Base-by-base conservation (phyloP, 92 coral and sea anemone genomes). In the Palythoa grandis region DNA sequence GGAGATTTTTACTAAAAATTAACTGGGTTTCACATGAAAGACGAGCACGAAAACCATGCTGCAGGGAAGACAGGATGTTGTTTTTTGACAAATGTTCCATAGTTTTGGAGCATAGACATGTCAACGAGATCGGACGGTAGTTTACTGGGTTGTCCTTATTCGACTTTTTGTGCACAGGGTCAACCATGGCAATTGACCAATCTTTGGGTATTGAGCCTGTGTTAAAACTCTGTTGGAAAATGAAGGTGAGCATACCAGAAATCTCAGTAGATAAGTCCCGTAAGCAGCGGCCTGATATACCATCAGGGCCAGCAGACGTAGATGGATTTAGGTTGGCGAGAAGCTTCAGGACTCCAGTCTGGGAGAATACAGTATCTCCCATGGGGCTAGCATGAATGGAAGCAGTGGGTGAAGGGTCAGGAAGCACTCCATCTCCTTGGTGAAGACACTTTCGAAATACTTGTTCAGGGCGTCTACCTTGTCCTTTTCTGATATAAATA, bases 401-500 rank as follows among this genome's bases (percentile, higher is more conserved):
- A 65, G 37, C 37, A 16, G 68, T 60, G 22, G 7, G 38, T 66
- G 37, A n/a, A 5, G 37, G 13, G 37, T 66, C 71, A 66, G 71
- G 37, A 66, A 66, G 35, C 37, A 66, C 29, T 66, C 71, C n/a
- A 66, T 66, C 37, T 66, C 71, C 35, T n/a, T 20, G 38, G 35
- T 66, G 11, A 66, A 66, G 2, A 66, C 29, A 20, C 71, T 66
- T 66, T 66, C 38, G 29, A 66, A 66, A 4, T 66, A 1, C 35
- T n/a, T 66, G 37, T 66, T 20, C 71, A 66, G 37, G 25, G 35
- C 71, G 71, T 66, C 71, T 66, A 35, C 71, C 71, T 61, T 66
- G 71, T 66, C 35, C 71, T 66, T 66, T 66, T 66, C 37, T 66
- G 71, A 66, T 66, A 22, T 66, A n/a, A 22, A 22, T 0, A 22